Conservation (phyloP, 2,113 vertebrate species). For the Cygnus buccinator region DNA sequence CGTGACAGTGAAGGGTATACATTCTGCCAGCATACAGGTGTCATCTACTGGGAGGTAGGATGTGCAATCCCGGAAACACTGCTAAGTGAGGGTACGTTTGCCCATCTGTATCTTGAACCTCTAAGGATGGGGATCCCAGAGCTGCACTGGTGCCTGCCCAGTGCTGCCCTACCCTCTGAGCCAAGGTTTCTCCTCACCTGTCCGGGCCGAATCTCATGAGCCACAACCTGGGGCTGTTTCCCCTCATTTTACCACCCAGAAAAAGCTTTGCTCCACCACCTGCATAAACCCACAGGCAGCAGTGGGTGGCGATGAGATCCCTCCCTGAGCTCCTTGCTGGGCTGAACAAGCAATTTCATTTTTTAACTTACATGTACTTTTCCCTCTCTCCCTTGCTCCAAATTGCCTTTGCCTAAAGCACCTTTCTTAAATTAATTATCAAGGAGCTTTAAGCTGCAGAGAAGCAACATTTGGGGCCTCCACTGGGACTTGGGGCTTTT, state of each 20-base stretch:
- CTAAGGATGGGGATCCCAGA: background rate
- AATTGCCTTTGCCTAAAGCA: slow-evolving; percentile 45
- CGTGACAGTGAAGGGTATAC: background rate
- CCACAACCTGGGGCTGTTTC: background rate
- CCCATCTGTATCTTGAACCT: background rate
- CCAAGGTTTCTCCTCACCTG: background rate
- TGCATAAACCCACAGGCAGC: background rate
- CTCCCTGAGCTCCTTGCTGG: background rate
- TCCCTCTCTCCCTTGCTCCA: background rate
- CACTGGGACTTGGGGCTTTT: background rate
- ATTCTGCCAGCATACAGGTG: background rate
- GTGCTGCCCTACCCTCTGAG: background rate
- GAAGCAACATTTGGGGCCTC: background rate
- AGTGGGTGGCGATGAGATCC: background rate
- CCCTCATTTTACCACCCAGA: rapidly evolving
- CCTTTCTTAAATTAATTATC: background rate
- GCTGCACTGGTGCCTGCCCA: rapidly evolving
- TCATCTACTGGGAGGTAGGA: background rate
- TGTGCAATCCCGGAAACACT: background rate
- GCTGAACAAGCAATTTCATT: background rate
- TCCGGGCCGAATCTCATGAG: background rate
- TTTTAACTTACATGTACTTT: background rate
- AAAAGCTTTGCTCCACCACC: background rate
- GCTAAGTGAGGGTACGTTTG: background rate
- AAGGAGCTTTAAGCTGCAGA: background rate